These are phyloP conservation scores for Apotomis capreana DNA, from an alignment of 2,888 invertebrate species.

Conservation along the genomic window DNA sequence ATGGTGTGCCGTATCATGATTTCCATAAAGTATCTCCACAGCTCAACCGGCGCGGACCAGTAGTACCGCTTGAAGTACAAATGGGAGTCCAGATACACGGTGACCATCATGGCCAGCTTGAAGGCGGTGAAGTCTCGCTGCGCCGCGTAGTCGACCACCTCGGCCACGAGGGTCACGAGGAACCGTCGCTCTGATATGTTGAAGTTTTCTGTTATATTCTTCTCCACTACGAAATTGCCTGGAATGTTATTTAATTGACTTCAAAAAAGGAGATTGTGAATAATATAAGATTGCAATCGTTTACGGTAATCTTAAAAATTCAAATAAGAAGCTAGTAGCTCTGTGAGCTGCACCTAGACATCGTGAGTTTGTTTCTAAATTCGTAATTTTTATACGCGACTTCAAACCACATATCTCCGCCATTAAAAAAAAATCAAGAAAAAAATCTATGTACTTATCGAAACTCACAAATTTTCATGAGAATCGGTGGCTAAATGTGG, in stretches of 20 bases:
- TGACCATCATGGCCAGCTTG: conserved; percentile 65
- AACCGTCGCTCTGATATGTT: conserved; percentile 64
- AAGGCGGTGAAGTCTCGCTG: conserved; percentile 61
- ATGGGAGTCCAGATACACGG: conserved; percentile 67
- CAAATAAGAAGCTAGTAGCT: no score
- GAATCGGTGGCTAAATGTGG: no score
- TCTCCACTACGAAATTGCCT: conserved; percentile 64
- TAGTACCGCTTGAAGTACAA: conserved; percentile 70
- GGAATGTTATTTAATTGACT: conserved; percentile 22
- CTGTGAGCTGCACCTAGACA: no score
- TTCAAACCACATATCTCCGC: no score
- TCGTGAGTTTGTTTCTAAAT: no score
- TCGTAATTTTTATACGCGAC: no score
- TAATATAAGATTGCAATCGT: no score
- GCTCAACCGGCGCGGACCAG: conserved; percentile 62
- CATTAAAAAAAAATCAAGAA: no score
- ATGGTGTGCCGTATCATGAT: conserved; percentile 71
- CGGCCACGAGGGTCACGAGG: conserved; percentile 59
- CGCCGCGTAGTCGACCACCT: conserved; percentile 69
- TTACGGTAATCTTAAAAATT: no score
- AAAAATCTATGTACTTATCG: no score
- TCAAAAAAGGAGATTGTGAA: no score
- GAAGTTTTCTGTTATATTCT: conserved; percentile 61
- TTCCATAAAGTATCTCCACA: conserved; percentile 74
- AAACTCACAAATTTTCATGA: no score